Percentiles rank a stretch among this genome's conserved stretches.
Conservation (phyloP, 2,888 invertebrate species). For the Stenchaetothrips biformis region DNA sequence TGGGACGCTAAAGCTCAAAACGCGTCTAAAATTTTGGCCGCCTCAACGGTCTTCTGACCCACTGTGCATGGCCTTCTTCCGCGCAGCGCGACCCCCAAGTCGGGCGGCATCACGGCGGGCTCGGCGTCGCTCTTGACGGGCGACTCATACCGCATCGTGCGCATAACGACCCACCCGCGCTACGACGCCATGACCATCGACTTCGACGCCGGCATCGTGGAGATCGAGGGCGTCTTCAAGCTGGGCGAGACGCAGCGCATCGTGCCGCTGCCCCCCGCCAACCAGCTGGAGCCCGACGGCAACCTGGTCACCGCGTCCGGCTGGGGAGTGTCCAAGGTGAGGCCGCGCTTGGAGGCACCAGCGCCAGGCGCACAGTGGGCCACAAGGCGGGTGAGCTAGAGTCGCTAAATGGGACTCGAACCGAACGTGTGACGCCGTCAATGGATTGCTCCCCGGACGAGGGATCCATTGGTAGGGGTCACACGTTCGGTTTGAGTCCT, state of each 20-base stretch:
- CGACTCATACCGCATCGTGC: not conserved
- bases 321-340: constrained; percentile 4
- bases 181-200: constrained; percentile 18
- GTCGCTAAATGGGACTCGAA: too few species aligned
- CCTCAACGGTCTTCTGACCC: too few species aligned
- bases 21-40: too few species aligned
- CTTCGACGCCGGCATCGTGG: not conserved
- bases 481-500: too few species aligned
- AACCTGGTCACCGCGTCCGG: constrained; percentile 3
- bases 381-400: too few species aligned
- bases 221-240: constrained; percentile 6
- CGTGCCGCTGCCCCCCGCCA: not conserved
- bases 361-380: too few species aligned
- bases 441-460: too few species aligned
- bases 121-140: not conserved
- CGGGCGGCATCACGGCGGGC: not conserved
- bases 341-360: too few species aligned
- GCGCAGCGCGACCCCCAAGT: not conserved
- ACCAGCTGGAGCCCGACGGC: not conserved
- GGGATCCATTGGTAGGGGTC: too few species aligned
- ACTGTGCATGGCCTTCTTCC: not conserved
- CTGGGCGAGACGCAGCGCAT: constrained; percentile 1
- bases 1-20: too few species aligned
- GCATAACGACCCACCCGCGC: not conserved
- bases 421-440: too few species aligned